A percentile compares a stretch with the other conserved stretches of the same genome.
These are phyloP conservation scores for Rhaphigaster nebulosa DNA, from an alignment of 2,888 invertebrate species.

Conservation along the genomic window DNA sequence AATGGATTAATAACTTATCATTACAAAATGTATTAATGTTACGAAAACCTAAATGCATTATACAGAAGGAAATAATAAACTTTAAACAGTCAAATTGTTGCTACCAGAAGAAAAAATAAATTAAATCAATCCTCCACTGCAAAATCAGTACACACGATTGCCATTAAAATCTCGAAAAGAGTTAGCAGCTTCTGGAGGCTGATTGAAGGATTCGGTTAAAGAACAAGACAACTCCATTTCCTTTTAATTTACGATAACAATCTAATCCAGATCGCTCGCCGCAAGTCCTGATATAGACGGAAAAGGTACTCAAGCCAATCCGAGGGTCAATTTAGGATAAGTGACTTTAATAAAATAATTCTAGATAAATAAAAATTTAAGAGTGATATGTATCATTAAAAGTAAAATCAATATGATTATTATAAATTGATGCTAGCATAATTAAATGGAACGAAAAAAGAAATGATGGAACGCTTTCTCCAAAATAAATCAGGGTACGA, in stretches of 20 bases:
- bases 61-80: not conserved
- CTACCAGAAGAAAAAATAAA: not conserved
- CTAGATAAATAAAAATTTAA: not conserved
- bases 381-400: too few species aligned
- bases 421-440: too few species aligned
- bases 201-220: conserved; percentile 5
- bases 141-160: not conserved
- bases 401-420: too few species aligned
- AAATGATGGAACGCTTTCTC: too few species aligned
- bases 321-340: not conserved
- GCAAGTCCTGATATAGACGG: not conserved
- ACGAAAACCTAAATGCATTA: not conserved
- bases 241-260: conserved; percentile 13
- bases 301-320: not conserved
- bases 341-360: not conserved
- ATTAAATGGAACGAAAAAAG: too few species aligned
- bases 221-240: conserved; percentile 32
- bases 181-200: not conserved
- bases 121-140: not conserved
- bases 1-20: too few species aligned
- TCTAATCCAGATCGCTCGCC: not conserved
- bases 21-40: not conserved
- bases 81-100: not conserved
- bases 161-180: not conserved
- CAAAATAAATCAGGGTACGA: too few species aligned